Evolutionary conservation across 1,140 invertebrate genomes (phyloP).

Genomic region (Drosophila yakuba): DNA sequence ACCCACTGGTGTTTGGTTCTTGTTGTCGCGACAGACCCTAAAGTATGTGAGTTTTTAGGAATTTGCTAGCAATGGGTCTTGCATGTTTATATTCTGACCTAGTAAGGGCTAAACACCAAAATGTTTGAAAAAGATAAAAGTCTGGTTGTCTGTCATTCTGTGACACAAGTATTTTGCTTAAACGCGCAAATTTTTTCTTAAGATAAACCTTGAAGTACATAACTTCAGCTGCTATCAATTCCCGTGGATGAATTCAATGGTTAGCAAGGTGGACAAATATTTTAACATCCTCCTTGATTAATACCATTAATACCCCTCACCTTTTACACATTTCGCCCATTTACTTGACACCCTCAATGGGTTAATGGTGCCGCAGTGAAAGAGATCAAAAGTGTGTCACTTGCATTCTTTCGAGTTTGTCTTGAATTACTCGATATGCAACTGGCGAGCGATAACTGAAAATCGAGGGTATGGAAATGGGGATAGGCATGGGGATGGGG

Average conservation of each 20-base stretch:
- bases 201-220: no score
- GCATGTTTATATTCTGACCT: neutral
- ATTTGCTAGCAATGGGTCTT: neutral
- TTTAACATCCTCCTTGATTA: no score
- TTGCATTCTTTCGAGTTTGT: slow-evolving; percentile 60
- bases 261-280: no score
- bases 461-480: slow-evolving; percentile 3
- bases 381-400: slow-evolving; percentile 67
- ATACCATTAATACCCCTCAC: neutral
- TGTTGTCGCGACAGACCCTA: neutral
- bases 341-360: slow-evolving; percentile 25
- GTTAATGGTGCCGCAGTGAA: slow-evolving; percentile 35
- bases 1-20: slow-evolving; percentile 38
- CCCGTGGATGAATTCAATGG: no score
- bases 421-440: slow-evolving; percentile 50
- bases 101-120: neutral
- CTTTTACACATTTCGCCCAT: neutral
- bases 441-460: slow-evolving; percentile 9
- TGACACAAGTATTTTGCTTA: neutral
- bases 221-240: no score
- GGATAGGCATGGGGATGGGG: no score
- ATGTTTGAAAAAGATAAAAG: neutral
- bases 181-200: neutral
- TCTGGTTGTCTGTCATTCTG: neutral
- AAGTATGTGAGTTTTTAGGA: neutral